phyloP scores from a whole-genome alignment of 92 coral and sea anemone species.

The Epizoanthus ramosus region DNA sequence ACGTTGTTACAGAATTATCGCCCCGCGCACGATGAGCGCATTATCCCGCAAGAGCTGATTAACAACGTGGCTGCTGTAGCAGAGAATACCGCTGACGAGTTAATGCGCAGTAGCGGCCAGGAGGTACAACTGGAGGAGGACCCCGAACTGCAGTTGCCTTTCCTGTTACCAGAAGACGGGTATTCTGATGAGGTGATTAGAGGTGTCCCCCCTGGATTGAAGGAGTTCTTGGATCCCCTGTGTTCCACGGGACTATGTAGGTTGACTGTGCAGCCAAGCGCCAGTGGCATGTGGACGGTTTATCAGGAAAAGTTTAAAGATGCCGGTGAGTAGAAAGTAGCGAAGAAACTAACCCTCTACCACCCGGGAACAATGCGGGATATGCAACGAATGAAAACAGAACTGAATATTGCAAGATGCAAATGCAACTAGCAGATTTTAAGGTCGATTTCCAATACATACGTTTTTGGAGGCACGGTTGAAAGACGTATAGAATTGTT shows the following conservation, averaged over 20 bases:
- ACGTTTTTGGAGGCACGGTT: too few relatives aligned
- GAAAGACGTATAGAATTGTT: too few relatives aligned
- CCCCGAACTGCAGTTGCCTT: conserved; percentile 90
- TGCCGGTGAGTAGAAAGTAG: conserved; percentile 47
- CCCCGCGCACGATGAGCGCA: conserved; percentile 86
- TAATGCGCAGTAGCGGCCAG: conserved; percentile 90
- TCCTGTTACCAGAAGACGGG: conserved; percentile 95
- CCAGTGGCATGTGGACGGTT: conserved; percentile 94
- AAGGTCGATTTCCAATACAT: too few relatives aligned
- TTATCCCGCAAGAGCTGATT: conserved; percentile 66
- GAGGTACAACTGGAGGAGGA: conserved; percentile 93
- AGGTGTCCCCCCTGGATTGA: conserved; percentile 95
- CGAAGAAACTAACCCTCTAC: not conserved
- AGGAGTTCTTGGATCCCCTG: conserved; percentile 90
- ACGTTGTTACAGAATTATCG: conserved; percentile 84
- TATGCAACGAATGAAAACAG: too few relatives aligned
- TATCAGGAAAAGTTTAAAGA: conserved; percentile 66
- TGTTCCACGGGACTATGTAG: conserved; percentile 88
- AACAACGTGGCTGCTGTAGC: conserved; percentile 85
- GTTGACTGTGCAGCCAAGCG: conserved; percentile 79
- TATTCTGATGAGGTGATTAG: conserved; percentile 94
- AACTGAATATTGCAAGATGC: too few relatives aligned
- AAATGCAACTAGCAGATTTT: too few relatives aligned
- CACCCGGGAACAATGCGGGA: too few relatives aligned
- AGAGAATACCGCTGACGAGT: conserved; percentile 95